Base-by-base conservation (phyloP, 2,888 invertebrate genomes). In the Eupithecia abbreviata region DNA sequence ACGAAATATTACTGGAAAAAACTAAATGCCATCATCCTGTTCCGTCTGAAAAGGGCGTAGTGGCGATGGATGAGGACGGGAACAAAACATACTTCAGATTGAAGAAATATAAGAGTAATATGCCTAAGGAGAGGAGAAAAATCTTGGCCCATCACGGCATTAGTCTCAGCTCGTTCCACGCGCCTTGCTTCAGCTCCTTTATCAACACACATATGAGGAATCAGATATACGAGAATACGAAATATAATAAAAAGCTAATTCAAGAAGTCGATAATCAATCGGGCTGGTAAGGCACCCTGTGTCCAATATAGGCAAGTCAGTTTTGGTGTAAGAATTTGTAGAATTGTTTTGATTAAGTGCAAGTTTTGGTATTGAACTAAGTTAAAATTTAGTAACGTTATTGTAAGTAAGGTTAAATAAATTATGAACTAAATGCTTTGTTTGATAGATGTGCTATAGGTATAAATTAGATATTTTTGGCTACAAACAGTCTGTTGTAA, bases 121-220 rank as follows among this genome's bases (percentile, higher is more conserved):
- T 92, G 62, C 90, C 91, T 0, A 85, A 86, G 18, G 84, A 92
- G 43, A 87, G 94, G 65, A 45, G 92, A 15, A 76, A 82, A 4
- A 69, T 82, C 68, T 84, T 94, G 72, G 82, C 84, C 62, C 77
- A 85, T 3, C 90, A 88, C 74, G 94, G 94, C 0, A 92, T 90
- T 67, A 93, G 93, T 82, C 58, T 93, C 30, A 93, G 93, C 80
- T 90, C 93, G 4, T 94, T 93, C 82, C 94, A 95, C 80, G 83
- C 90, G 74, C 94, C 94, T 5, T 94, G 94, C 83, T 91, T 93
- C 77, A 85, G 87, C 79, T 95, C 94, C 2, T 94, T 93, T 75
- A 90, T 93, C 9, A 90, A 87, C 81, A 80, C 84, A 42, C 92
- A 93, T 82, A 77, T 87, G 72, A 85, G 91, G 87, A 91, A 88